Evolutionary conservation across 2,113 vertebrate genomes (phyloP).

Genomic region (Leptobrachium leishanense): DNA sequence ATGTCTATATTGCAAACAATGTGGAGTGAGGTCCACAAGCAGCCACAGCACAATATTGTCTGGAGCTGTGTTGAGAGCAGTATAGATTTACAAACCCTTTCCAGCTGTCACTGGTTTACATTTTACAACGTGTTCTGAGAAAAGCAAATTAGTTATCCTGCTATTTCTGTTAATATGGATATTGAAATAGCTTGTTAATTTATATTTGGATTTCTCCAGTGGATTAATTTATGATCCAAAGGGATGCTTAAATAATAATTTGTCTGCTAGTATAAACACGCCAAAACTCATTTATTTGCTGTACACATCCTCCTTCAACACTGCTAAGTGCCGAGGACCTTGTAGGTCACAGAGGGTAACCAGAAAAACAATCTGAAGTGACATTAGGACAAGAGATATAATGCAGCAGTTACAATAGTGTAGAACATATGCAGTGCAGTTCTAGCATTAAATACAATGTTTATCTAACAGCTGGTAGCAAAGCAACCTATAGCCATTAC

Average conservation of each 20-base stretch:
- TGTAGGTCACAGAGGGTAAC: background rate
- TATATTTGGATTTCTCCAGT: constrained; percentile 48
- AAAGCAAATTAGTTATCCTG: constrained; percentile 47
- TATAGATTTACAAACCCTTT: constrained; percentile 41
- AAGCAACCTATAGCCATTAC: too few species aligned
- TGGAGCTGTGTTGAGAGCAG: constrained; percentile 34
- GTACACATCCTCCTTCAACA: constrained; percentile 27
- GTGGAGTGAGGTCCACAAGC: background rate
- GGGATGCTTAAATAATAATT: constrained; percentile 46
- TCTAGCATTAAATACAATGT: background rate
- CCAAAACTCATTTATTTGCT: constrained; percentile 25
- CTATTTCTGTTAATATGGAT: constrained; percentile 42
- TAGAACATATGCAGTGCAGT: background rate
- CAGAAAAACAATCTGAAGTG: background rate
- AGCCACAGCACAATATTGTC: constrained; percentile 1
- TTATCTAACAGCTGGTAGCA: too few species aligned
- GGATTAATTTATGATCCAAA: constrained; percentile 40
- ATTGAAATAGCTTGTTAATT: constrained; percentile 46
- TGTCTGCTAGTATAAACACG: constrained; percentile 43
- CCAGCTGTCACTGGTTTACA: constrained; percentile 45
- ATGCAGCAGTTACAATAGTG: background rate
- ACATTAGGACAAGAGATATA: background rate
- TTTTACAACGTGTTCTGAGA: constrained; percentile 47
- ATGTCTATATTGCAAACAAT: too few species aligned
- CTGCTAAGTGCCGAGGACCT: background rate